A percentile compares a stretch with the other conserved stretches of the same genome.
Conservation (phyloP, 1,140 invertebrate species). For the Mya arenaria region DNA sequence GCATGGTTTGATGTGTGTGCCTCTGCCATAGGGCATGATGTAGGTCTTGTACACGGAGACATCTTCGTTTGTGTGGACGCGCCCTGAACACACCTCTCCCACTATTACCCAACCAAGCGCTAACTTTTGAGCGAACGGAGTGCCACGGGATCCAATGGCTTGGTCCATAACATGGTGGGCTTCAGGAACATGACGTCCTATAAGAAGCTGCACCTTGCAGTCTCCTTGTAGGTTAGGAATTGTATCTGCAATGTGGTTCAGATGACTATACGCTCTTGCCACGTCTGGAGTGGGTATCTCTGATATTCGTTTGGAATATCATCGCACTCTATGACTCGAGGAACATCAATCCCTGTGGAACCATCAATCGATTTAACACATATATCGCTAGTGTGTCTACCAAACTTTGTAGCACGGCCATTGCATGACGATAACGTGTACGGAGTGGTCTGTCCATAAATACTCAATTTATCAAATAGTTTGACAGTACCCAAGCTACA, state of each 20-base stretch:
- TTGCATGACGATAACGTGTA: neutral
- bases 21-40: conserved; percentile 37
- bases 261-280: neutral
- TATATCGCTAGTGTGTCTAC: neutral
- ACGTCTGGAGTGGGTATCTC: conserved; percentile 45
- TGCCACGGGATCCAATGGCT: conserved; percentile 16
- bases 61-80: conserved; percentile 2
- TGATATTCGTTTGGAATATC: conserved; percentile 43
- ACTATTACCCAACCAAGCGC: conserved; percentile 59
- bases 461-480: neutral
- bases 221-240: conserved; percentile 21
- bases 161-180: conserved; percentile 58
- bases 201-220: conserved; percentile 35
- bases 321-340: conserved; percentile 40
- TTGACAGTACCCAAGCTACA: neutral
- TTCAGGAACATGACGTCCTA: conserved; percentile 55
- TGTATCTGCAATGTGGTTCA: neutral
- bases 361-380: neutral
- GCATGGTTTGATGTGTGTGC: neutral
- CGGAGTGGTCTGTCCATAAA: neutral
- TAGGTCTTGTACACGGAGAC: conserved; percentile 52
- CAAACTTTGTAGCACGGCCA: neutral
- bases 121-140: conserved; percentile 55
- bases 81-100: conserved; percentile 54
- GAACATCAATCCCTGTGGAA: neutral